phyloP scores from a whole-genome alignment of 2,797 vertebrate genomes.

The Potorous gilbertii region DNA sequence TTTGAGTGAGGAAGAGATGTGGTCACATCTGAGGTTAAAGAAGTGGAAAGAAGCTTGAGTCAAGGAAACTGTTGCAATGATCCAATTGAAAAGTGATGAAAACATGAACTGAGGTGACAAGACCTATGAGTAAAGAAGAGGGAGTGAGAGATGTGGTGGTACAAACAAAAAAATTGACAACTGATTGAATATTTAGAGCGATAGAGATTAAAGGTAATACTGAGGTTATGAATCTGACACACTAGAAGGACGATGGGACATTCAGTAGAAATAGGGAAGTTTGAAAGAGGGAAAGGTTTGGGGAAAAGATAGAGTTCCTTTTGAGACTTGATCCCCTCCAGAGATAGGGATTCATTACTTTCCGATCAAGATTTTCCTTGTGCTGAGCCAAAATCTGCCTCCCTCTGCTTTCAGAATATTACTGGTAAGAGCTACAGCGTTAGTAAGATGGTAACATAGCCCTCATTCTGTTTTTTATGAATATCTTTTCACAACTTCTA shows the following conservation, averaged over 20 bases:
- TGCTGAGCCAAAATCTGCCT: neutral
- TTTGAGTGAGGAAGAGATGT: neutral
- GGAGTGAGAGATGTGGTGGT: neutral
- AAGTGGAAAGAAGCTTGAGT: neutral
- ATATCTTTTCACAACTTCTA: constrained; percentile 29
- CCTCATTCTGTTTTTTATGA: neutral
- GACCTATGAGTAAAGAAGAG: neutral
- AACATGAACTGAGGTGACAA: neutral
- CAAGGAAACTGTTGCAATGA: neutral
- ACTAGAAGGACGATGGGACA: neutral
- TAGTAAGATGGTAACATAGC: constrained; percentile 43
- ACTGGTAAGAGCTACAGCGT: neutral
- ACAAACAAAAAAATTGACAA: neutral
- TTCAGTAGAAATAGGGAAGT: neutral
- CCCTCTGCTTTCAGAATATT: neutral
- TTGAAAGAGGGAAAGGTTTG: neutral
- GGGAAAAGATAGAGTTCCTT: neutral
- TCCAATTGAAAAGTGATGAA: neutral
- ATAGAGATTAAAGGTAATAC: neutral
- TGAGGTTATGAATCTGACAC: neutral
- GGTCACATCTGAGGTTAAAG: neutral
- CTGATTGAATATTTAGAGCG: neutral
- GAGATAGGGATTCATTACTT: neutral
- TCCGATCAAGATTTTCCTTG: neutral
- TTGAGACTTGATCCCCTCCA: neutral